These are phyloP conservation scores for Pogoniulus pusillus DNA, from an alignment of 2,797 vertebrate species.

Conservation along the genomic window DNA sequence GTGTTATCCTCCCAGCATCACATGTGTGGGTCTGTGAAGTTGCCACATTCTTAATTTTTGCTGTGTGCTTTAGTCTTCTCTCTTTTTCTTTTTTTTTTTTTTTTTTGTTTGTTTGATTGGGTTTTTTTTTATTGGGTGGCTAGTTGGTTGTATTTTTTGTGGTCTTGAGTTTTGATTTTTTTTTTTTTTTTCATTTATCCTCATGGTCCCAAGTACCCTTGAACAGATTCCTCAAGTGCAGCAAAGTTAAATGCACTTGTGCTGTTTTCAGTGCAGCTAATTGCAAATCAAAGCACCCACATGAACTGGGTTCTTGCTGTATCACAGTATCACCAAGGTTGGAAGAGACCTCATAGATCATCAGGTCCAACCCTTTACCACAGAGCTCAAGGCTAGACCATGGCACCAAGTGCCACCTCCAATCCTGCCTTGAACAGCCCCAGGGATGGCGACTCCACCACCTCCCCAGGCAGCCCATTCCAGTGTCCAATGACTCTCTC, in stretches of 20 bases:
- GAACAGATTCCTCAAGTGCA: neutral
- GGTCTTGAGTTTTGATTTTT: neutral
- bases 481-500: too few relatives aligned
- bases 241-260: neutral
- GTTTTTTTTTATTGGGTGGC: too few relatives aligned
- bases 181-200: neutral
- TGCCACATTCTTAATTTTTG: neutral
- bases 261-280: neutral
- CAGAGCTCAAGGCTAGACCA: too few relatives aligned
- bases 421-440: too few relatives aligned
- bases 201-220: neutral
- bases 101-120: neutral
- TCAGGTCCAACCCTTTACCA: too few relatives aligned
- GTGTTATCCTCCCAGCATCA: neutral
- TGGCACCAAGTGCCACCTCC: too few relatives aligned
- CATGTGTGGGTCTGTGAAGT: accelerated
- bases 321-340: too few relatives aligned
- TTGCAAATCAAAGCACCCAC: neutral
- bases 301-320: neutral
- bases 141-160: too few relatives aligned
- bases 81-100: too few relatives aligned
- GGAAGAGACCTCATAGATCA: too few relatives aligned
- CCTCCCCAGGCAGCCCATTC: too few relatives aligned
- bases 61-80: neutral
- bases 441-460: too few relatives aligned